Conservation (phyloP, 2,888 invertebrate species). For the Thera obeliscata region DNA sequence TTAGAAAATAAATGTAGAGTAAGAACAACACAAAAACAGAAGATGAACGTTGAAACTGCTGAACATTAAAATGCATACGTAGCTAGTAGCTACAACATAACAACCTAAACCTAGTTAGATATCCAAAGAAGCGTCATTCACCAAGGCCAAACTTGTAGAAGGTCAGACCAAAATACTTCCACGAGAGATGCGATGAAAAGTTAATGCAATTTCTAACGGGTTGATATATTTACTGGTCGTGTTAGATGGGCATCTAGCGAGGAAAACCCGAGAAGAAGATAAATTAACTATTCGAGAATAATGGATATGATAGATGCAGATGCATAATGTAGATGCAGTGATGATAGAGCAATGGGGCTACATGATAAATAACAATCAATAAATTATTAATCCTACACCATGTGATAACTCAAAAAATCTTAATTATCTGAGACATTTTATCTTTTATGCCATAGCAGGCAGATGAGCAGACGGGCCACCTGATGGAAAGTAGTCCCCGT, state of each 20-base stretch:
- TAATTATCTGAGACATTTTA: too few species aligned
- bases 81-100: slow-evolving; percentile 20
- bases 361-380: too few species aligned
- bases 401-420: too few species aligned
- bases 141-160: slow-evolving; percentile 57
- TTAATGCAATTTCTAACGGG: slow-evolving; percentile 24
- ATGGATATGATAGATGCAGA: too few species aligned
- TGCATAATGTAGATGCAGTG: too few species aligned
- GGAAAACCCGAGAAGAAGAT: slow-evolving; percentile 6
- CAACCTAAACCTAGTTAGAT: slow-evolving; percentile 35
- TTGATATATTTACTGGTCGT: slow-evolving; percentile 22
- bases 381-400: too few species aligned
- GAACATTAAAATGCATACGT: slow-evolving; percentile 2
- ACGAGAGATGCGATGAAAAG: slow-evolving; percentile 34
- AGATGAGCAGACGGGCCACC: too few species aligned
- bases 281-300: not conserved
- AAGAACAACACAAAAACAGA: not conserved
- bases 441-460: too few species aligned
- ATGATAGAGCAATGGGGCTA: too few species aligned
- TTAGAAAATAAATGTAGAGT: not conserved
- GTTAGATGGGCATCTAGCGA: slow-evolving; percentile 6
- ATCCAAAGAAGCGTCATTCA: slow-evolving; percentile 42
- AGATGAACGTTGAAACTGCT: not conserved
- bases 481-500: too few species aligned
- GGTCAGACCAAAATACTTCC: slow-evolving; percentile 42